phyloP scores from a whole-genome alignment of 2,113 vertebrate genomes.

The Cebus imitator region DNA sequence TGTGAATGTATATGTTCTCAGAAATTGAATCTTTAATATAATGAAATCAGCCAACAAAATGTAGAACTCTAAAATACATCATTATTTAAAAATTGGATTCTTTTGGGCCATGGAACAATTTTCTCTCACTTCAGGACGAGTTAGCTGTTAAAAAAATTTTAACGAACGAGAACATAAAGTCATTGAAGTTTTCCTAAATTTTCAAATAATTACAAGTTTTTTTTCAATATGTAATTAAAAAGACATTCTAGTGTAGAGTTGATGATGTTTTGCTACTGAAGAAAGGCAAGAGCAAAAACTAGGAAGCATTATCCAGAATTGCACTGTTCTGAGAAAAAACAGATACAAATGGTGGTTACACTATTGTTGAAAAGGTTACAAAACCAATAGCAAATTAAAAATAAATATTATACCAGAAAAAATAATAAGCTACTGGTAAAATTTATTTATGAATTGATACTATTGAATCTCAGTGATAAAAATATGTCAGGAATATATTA shows the following conservation, averaged over 20 bases:
- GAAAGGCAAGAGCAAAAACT: background rate
- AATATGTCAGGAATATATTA: background rate
- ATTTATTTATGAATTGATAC: background rate
- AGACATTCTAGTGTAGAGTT: background rate
- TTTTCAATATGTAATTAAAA: background rate
- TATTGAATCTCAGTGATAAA: background rate
- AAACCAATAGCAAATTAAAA: background rate
- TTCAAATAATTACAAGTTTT: background rate
- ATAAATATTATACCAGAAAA: background rate
- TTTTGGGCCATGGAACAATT: background rate
- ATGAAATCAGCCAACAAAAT: background rate
- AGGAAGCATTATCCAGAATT: background rate
- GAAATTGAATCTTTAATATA: background rate
- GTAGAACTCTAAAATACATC: background rate
- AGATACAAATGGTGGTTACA: background rate
- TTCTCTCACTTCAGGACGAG: background rate
- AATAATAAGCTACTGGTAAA: background rate
- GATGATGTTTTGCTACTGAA: background rate
- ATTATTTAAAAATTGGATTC: background rate
- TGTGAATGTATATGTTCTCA: background rate
- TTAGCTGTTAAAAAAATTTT: conserved; percentile 5
- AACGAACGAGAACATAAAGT: background rate
- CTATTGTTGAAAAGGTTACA: background rate
- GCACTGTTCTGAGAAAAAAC: background rate
- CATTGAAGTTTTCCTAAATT: background rate